These are phyloP conservation scores for Zelostemma sp. DNA, from an alignment of 1,140 invertebrate species.

Conservation along the genomic window DNA sequence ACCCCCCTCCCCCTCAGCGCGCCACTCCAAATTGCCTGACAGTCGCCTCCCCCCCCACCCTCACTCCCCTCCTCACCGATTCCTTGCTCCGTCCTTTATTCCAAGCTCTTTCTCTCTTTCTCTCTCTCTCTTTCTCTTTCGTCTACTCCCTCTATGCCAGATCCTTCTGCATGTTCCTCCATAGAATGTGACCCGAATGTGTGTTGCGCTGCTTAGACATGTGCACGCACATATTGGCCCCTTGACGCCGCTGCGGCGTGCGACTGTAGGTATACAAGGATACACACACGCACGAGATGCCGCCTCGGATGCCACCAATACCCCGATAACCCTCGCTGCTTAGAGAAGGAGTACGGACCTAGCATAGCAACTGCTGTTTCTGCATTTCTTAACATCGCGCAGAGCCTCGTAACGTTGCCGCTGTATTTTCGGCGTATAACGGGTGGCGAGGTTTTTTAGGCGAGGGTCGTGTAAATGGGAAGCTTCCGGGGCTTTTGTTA, in stretches of 20 bases:
- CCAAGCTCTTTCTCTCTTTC: slow-evolving; percentile 32
- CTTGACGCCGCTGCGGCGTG: slow-evolving; percentile 32
- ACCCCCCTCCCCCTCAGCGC: slow-evolving; percentile 8
- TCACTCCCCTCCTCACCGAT: background rate
- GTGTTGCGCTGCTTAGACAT: slow-evolving; percentile 42
- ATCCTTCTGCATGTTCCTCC: slow-evolving; percentile 29
- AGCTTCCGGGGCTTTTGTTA: no score
- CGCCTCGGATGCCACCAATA: slow-evolving; percentile 29
- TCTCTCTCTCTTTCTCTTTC: slow-evolving; percentile 22
- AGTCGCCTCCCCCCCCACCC: background rate
- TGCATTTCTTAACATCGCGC: slow-evolving; percentile 66
- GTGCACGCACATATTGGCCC: slow-evolving; percentile 31
- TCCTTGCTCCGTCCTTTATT: slow-evolving; percentile 21
- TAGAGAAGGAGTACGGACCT: slow-evolving; percentile 59
- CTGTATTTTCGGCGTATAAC: slow-evolving; percentile 64
- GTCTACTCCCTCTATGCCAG: slow-evolving; percentile 44
- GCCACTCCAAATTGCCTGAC: background rate
- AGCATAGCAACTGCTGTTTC: slow-evolving; percentile 70
- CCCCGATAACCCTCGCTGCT: slow-evolving; percentile 31
- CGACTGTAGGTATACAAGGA: no score
- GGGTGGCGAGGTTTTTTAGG: no score
- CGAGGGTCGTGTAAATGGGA: no score
- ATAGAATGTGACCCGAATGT: slow-evolving; percentile 43
- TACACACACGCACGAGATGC: slow-evolving; percentile 25
- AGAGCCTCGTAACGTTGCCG: slow-evolving; percentile 54